A percentile compares a stretch with the other conserved stretches of the same genome.
phyloP scores from a whole-genome alignment of 2,888 invertebrate species.

The Machimus atricapillus region DNA sequence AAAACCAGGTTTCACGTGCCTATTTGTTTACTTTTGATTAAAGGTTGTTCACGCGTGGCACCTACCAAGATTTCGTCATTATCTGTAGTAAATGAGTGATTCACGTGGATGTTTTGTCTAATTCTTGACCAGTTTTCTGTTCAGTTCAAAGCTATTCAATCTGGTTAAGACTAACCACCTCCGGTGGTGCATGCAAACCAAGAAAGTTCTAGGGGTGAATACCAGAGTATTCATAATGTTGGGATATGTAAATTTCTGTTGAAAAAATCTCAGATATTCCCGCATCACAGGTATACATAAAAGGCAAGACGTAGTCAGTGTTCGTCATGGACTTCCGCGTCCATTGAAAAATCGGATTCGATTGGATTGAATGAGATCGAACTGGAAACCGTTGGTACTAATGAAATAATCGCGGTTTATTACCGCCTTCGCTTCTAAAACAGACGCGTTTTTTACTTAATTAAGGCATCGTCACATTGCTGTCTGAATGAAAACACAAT shows the following conservation, averaged over 20 bases:
- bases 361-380: slow-evolving; percentile 32
- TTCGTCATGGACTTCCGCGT: neutral
- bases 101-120: neutral
- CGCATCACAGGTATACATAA: neutral
- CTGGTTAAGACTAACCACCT: slow-evolving; percentile 7
- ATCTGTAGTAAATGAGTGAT: neutral
- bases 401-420: slow-evolving; percentile 15
- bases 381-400: slow-evolving; percentile 35
- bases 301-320: neutral
- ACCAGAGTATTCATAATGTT: neutral
- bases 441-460: neutral
- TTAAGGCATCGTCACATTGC: neutral
- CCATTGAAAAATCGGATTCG: neutral
- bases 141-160: neutral
- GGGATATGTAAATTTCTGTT: neutral
- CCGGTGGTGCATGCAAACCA: neutral
- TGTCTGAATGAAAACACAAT: neutral
- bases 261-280: neutral
- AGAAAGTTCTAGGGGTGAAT: neutral
- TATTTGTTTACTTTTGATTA: neutral
- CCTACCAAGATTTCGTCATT: neutral
- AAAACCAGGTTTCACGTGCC: neutral
- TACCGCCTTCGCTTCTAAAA: neutral
- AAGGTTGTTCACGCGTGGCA: neutral
- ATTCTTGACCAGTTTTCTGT: neutral